Evolutionary conservation across 2,888 invertebrate genomes (phyloP).

Genomic region (Leptothorax acervorum): DNA sequence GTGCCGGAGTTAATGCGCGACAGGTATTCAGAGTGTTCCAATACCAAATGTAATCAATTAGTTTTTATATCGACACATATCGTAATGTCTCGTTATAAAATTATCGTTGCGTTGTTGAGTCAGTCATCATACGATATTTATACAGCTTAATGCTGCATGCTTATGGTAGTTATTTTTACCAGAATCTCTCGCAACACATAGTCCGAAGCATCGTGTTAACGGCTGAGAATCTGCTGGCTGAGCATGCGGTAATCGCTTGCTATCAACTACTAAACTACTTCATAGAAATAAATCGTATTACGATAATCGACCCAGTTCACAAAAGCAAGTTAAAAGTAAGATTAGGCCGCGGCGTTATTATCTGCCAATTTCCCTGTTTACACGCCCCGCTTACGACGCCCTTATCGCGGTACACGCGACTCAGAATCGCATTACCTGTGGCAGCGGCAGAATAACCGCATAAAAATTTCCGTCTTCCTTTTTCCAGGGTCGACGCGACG

Average conservation of each 20-base stretch:
- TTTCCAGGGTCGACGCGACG: constrained; percentile 19
- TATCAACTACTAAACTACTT: constrained; percentile 28
- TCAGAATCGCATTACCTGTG: constrained; percentile 35
- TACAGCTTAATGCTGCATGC: not conserved
- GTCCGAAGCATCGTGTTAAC: not conserved
- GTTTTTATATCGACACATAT: not conserved
- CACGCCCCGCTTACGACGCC: constrained; percentile 13
- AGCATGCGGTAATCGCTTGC: constrained; percentile 9
- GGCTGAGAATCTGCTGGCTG: not conserved
- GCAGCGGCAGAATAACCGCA: constrained; percentile 13
- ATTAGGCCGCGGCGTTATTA: constrained; percentile 22
- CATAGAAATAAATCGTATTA: constrained; percentile 49
- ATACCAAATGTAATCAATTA: constrained; percentile 18
- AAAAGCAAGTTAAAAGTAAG: constrained; percentile 32
- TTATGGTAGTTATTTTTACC: not conserved
- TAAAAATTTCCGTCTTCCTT: constrained; percentile 28
- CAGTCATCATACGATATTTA: not conserved
- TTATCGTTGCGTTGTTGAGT: not conserved
- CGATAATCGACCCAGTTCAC: constrained; percentile 36
- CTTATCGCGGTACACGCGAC: constrained; percentile 18
- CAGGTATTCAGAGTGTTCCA: constrained; percentile 14
- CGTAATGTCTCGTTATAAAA: not conserved
- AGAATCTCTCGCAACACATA: constrained; percentile 22
- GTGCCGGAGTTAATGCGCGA: constrained; percentile 8
- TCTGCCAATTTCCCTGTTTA: constrained; percentile 42